Conservation (phyloP, 2,797 vertebrate genomes). For the Falco cherrug region DNA sequence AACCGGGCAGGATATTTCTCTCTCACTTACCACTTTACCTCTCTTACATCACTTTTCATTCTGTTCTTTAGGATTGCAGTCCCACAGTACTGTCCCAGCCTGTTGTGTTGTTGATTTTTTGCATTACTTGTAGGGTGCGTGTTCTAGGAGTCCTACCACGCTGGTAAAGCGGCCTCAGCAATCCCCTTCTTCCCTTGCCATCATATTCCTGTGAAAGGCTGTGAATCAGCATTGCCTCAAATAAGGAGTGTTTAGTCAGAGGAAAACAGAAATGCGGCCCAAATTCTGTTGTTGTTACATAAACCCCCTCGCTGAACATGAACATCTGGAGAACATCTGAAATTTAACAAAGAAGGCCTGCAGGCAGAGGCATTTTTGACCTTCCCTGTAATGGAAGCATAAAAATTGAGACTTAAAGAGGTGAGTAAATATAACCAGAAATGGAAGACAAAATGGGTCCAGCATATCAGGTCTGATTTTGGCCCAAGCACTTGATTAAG, state of each 20-base stretch:
- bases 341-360: constrained; percentile 3
- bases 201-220: not conserved
- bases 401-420: not conserved
- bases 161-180: not conserved
- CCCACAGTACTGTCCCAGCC: not conserved
- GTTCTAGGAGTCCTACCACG: not conserved
- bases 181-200: not conserved
- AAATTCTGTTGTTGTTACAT: constrained; percentile 41
- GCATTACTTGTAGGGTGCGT: not conserved
- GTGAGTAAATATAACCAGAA: not conserved
- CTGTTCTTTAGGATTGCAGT: not conserved
- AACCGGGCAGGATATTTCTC: not conserved
- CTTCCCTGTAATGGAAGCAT: constrained; percentile 24
- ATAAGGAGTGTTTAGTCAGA: not conserved
- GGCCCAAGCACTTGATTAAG: not conserved
- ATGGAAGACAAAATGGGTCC: not conserved
- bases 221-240: not conserved
- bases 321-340: constrained; percentile 69
- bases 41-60: not conserved
- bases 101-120: not conserved
- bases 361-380: constrained; percentile 54
- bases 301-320: not conserved
- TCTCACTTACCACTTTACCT: not conserved
- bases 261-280: constrained; percentile 31
- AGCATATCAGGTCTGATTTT: rapidly evolving